These are phyloP conservation scores for Onychostruthus taczanowskii DNA, from an alignment of 2,113 vertebrate species.

Conservation along the genomic window DNA sequence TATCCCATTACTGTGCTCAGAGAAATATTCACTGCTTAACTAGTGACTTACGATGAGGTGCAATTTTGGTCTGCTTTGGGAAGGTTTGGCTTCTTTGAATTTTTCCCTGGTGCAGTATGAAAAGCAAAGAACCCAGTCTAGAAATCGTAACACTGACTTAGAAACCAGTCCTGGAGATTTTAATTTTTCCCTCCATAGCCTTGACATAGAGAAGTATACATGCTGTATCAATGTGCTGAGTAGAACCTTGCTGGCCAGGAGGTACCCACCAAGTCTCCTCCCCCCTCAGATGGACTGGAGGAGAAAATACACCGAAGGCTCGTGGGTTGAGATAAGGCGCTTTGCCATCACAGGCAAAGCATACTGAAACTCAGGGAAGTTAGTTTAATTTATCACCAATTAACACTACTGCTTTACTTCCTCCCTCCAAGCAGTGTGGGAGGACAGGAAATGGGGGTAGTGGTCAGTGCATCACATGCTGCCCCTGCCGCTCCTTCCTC, in stretches of 20 bases:
- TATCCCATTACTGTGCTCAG: background rate
- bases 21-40: background rate
- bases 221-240: background rate
- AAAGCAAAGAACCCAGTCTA: background rate
- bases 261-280: background rate
- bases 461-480: background rate
- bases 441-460: rapidly evolving
- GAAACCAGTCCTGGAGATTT: background rate
- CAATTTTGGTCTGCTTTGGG: background rate
- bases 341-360: background rate
- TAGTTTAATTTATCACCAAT: background rate
- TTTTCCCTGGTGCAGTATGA: background rate
- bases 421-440: rapidly evolving
- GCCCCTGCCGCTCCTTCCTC: background rate
- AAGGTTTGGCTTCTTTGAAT: background rate
- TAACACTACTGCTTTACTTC: background rate
- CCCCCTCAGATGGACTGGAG: background rate
- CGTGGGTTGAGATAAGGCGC: rapidly evolving
- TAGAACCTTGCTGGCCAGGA: background rate
- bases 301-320: background rate
- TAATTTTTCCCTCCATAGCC: background rate
- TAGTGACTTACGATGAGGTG: background rate
- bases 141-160: background rate
- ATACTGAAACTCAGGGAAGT: background rate
- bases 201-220: background rate